These are phyloP conservation scores for Knipowitschia caucasica DNA, from an alignment of 2,797 vertebrate species.

Conservation along the genomic window DNA sequence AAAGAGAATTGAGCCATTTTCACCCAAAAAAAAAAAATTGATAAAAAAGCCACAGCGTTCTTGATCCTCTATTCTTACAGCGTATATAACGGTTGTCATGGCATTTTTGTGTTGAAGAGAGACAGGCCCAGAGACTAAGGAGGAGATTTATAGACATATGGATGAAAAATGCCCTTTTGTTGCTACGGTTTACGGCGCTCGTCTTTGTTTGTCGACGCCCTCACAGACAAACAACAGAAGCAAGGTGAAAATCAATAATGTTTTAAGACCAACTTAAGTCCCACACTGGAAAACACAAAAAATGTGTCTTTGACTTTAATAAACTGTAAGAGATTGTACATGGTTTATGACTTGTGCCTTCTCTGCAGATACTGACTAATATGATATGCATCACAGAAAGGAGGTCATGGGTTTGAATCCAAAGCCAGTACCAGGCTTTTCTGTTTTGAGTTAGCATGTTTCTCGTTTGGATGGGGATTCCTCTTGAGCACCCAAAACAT, in stretches of 20 bases:
- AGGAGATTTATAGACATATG: neutral
- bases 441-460: too few species aligned
- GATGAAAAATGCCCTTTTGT: neutral
- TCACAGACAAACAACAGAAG: neutral
- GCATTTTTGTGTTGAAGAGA: neutral
- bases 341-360: too few species aligned
- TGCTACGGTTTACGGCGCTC: neutral
- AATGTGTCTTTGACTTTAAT: too few species aligned
- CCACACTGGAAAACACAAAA: neutral
- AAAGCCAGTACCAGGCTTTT: too few species aligned
- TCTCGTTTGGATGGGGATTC: too few species aligned
- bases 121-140: neutral
- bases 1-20: neutral
- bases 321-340: too few species aligned
- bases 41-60: neutral
- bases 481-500: too few species aligned
- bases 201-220: neutral
- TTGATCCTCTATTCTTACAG: neutral
- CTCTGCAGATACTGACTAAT: too few species aligned
- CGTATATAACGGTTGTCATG: neutral
- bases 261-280: conserved; percentile 3
- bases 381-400: too few species aligned
- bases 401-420: too few species aligned
- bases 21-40: neutral
- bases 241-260: neutral